phyloP scores from a whole-genome alignment of 2,113 vertebrate species.

The Irena cyanogastra region DNA sequence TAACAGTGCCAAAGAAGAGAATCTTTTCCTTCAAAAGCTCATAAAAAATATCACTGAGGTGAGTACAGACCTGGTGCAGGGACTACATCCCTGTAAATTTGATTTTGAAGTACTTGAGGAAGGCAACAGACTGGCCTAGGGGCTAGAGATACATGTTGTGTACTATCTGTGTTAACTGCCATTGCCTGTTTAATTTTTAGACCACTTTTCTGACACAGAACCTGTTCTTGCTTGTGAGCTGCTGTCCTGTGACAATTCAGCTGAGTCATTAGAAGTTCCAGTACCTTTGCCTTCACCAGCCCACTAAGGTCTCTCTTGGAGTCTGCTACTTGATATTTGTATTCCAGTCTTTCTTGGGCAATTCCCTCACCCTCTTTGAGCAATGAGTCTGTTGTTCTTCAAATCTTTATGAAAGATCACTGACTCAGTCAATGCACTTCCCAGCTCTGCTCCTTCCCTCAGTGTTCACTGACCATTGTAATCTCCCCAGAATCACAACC shows the following conservation, averaged over 20 bases:
- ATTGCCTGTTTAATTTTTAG: background rate
- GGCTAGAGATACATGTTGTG: background rate
- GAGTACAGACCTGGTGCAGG: background rate
- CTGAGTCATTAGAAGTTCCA: background rate
- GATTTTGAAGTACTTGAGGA: background rate
- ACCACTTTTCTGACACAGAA: background rate
- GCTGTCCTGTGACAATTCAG: background rate
- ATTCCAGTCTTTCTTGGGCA: background rate
- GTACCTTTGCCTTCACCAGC: background rate
- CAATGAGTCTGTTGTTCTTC: background rate
- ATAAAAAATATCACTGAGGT: slow-evolving; percentile 71
- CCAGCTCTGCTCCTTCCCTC: background rate
- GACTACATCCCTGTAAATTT: background rate
- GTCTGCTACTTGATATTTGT: background rate
- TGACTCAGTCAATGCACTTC: background rate
- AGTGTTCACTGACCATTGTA: background rate
- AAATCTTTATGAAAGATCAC: background rate
- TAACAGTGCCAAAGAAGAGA: slow-evolving; percentile 64
- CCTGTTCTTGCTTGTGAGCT: background rate
- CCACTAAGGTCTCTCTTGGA: background rate
- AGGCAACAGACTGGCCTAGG: background rate
- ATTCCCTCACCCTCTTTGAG: background rate
- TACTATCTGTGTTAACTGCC: background rate
- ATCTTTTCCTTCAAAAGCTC: slow-evolving; percentile 63
- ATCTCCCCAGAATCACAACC: background rate